Conservation (phyloP, 1,140 invertebrate species). For the Brachionus rotundiformis region DNA sequence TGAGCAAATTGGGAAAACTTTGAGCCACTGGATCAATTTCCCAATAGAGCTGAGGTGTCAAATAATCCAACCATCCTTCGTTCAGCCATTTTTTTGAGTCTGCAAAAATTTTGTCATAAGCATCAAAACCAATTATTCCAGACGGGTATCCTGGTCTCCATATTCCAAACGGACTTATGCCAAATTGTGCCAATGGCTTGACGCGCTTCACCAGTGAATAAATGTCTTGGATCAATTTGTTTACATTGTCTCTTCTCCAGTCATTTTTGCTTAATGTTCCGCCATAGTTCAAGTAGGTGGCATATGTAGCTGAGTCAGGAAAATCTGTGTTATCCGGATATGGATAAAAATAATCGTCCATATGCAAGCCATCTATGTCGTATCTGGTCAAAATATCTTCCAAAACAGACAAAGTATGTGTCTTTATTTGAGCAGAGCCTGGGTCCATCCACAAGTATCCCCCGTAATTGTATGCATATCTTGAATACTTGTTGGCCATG, state of each 20-base stretch:
- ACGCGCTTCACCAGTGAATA: constrained; percentile 54
- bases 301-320: constrained; percentile 57
- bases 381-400: constrained; percentile 59
- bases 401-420: constrained; percentile 55
- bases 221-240: constrained; percentile 56
- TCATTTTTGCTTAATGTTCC: constrained; percentile 56
- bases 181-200: constrained; percentile 57
- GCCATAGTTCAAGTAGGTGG: constrained; percentile 55
- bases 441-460: constrained; percentile 60
- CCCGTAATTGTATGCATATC: constrained; percentile 57
- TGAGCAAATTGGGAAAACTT: constrained; percentile 57
- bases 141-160: constrained; percentile 57
- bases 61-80: constrained; percentile 59
- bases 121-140: constrained; percentile 56
- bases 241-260: constrained; percentile 59
- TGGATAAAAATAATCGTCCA: constrained; percentile 63
- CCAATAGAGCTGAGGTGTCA: constrained; percentile 61
- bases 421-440: constrained; percentile 55
- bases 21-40: constrained; percentile 58
- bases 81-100: constrained; percentile 59
- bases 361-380: constrained; percentile 60
- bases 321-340: constrained; percentile 58
- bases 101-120: constrained; percentile 57
- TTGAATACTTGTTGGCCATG: constrained; percentile 56
- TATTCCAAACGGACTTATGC: constrained; percentile 61